phyloP scores from a whole-genome alignment of 2,888 invertebrate species.

The Nymphalis c-album region DNA sequence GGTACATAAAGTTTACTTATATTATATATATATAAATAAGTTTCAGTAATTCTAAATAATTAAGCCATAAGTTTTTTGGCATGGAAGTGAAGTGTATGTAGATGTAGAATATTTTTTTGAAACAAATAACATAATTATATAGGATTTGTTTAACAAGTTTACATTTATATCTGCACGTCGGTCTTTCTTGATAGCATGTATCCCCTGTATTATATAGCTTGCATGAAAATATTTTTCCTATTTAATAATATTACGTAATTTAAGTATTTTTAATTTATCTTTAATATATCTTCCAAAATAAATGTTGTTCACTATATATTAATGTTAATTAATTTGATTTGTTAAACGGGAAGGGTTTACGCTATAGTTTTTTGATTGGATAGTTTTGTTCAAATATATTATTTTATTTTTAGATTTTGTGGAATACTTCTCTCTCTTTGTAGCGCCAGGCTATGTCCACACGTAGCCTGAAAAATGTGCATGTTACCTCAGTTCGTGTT shows the following conservation, averaged over 20 bases:
- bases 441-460: constrained; percentile 29
- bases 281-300: constrained; percentile 78
- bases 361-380: constrained; percentile 24
- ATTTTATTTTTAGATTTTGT: constrained; percentile 30
- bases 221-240: constrained; percentile 70
- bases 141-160: constrained; percentile 35
- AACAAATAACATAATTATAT: constrained; percentile 42
- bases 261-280: constrained; percentile 55
- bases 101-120: constrained; percentile 41
- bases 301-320: constrained; percentile 74
- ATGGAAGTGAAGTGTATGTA: constrained; percentile 38
- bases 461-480: constrained; percentile 30
- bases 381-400: constrained; percentile 25
- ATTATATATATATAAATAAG: not conserved
- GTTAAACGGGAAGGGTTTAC: constrained; percentile 31
- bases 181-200: constrained; percentile 63
- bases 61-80: constrained; percentile 29
- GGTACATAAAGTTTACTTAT: not conserved
- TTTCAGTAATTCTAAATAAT: not conserved
- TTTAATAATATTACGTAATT: constrained; percentile 50
- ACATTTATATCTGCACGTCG: constrained; percentile 54
- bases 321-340: constrained; percentile 33
- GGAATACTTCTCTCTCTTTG: constrained; percentile 19
- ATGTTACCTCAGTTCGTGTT: constrained; percentile 30
- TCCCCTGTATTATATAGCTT: constrained; percentile 68